phyloP scores from a whole-genome alignment of 2,888 invertebrate genomes.

The Electrophaes corylata region DNA sequence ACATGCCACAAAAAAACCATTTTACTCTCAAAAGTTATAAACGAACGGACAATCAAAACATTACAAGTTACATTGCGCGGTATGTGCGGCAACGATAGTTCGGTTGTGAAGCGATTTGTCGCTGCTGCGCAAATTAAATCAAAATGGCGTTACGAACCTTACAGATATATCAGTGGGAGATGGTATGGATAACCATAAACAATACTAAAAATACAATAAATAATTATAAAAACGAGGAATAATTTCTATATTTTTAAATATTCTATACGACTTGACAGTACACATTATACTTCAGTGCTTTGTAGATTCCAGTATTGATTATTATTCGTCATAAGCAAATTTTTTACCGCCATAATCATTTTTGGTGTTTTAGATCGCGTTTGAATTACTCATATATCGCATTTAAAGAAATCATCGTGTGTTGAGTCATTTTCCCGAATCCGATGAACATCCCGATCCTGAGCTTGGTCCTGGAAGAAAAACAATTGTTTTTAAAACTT shows the following conservation, averaged over 20 bases:
- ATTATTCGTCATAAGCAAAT: conserved; percentile 39
- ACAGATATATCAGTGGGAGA: background rate
- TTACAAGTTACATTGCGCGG: too few relatives aligned
- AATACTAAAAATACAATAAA: conserved; percentile 18
- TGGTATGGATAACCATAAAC: conserved; percentile 8
- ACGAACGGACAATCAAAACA: too few relatives aligned
- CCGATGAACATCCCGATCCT: conserved; percentile 85
- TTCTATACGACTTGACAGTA: conserved; percentile 11
- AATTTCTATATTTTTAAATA: conserved; percentile 1
- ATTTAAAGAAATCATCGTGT: conserved; percentile 42
- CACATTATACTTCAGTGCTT: background rate
- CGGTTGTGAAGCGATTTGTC: too few relatives aligned
- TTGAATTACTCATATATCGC: too few relatives aligned
- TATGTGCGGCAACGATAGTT: too few relatives aligned
- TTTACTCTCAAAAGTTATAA: too few relatives aligned
- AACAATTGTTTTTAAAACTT: conserved; percentile 9
- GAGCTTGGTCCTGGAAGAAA: conserved; percentile 82
- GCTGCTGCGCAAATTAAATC: too few relatives aligned
- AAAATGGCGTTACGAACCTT: too few relatives aligned
- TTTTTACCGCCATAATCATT: conserved; percentile 34
- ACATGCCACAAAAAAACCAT: too few relatives aligned
- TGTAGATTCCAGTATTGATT: conserved; percentile 12
- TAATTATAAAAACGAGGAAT: conserved; percentile 13
- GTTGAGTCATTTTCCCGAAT: conserved; percentile 77
- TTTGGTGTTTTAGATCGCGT: conserved; percentile 48